These are phyloP conservation scores for Leucozona laternaria DNA, from an alignment of 2,888 invertebrate species.

Conservation along the genomic window DNA sequence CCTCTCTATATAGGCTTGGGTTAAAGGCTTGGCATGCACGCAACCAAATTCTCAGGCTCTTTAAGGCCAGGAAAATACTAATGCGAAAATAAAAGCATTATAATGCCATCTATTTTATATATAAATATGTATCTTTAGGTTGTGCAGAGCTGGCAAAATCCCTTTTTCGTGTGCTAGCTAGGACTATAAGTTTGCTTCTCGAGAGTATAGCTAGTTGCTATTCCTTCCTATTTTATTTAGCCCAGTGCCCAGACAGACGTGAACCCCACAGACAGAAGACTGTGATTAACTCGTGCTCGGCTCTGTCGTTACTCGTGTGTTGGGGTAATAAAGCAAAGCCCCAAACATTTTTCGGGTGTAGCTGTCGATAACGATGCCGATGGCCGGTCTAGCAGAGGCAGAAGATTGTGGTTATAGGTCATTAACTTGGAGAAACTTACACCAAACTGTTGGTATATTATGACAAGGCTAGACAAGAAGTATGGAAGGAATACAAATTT, in stretches of 20 bases:
- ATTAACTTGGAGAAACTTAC: constrained; percentile 32
- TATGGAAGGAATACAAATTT: constrained; percentile 12
- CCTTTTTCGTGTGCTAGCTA: constrained; percentile 12
- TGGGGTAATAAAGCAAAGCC: constrained; percentile 63
- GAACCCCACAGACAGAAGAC: constrained; percentile 29
- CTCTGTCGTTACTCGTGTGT: constrained; percentile 60
- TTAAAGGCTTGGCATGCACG: constrained; percentile 58
- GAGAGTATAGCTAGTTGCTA: background rate
- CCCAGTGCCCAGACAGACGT: constrained; percentile 5
- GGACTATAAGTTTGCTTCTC: background rate
- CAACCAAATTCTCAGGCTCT: constrained; percentile 63
- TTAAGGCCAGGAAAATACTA: constrained; percentile 71
- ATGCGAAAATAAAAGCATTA: constrained; percentile 73
- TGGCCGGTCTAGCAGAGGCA: constrained; percentile 41
- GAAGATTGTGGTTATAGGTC: constrained; percentile 40
- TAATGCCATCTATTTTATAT: constrained; percentile 47
- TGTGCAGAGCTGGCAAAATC: background rate
- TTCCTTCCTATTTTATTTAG: background rate
- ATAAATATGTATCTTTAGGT: background rate
- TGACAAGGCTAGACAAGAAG: background rate
- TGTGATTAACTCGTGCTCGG: constrained; percentile 66
- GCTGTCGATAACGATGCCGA: constrained; percentile 58
- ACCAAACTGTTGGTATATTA: constrained; percentile 4
- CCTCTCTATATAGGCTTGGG: constrained; percentile 6
- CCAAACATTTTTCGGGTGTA: constrained; percentile 55